These are phyloP conservation scores for Drosophila anomelani DNA, from an alignment of 2,888 invertebrate genomes.

Conservation along the genomic window DNA sequence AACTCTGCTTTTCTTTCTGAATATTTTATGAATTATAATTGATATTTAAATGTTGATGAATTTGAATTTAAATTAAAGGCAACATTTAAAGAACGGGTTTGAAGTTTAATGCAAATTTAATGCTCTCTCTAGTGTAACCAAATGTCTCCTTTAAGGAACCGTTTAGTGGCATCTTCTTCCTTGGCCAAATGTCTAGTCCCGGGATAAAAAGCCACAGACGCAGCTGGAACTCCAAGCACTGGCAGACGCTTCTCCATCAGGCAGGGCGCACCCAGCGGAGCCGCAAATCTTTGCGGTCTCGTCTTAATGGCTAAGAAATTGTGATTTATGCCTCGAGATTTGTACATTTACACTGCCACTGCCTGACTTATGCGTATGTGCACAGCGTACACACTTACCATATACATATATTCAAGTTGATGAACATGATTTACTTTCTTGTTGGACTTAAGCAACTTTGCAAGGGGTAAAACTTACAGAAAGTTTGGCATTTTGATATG, in stretches of 20 bases:
- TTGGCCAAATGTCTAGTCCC: conserved; percentile 6
- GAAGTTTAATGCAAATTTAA: background rate
- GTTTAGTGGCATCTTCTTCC: conserved; percentile 17
- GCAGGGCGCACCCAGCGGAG: conserved; percentile 60
- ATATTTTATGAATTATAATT: background rate
- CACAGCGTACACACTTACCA: conserved; percentile 26
- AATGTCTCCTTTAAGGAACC: background rate
- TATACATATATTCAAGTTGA: conserved; percentile 20
- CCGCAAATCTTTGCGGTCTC: conserved; percentile 77
- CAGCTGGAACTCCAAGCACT: conserved; percentile 27
- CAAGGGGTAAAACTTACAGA: conserved; percentile 17
- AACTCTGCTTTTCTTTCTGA: background rate
- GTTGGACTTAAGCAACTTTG: conserved; percentile 19
- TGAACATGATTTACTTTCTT: conserved; percentile 54
- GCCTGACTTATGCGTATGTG: conserved; percentile 26
- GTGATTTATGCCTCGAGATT: conserved; percentile 54
- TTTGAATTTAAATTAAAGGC: background rate
- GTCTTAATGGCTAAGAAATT: conserved; percentile 80
- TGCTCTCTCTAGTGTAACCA: background rate
- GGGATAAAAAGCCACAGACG: conserved; percentile 21
- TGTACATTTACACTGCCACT: conserved; percentile 40
- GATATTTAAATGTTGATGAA: background rate
- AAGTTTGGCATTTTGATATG: conserved; percentile 16
- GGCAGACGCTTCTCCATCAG: conserved; percentile 65
- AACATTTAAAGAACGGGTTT: too few relatives aligned